Evolutionary conservation across 2,888 invertebrate species (phyloP), one percentile per base, ranked within the genome.

Genomic region (Emesis furor): DNA sequence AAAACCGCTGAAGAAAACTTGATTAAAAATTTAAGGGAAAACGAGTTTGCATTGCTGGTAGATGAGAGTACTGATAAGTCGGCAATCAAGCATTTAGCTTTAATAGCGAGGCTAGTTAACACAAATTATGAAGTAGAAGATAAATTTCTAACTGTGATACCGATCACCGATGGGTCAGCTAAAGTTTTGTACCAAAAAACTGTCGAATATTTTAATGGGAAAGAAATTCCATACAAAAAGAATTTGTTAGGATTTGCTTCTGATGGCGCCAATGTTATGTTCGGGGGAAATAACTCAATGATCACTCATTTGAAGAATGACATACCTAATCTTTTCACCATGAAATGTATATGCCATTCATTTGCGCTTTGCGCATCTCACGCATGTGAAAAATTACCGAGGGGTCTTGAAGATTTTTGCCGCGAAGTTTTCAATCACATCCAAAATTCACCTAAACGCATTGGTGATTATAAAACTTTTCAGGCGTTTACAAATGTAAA

Each of bases 121-220:
- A 30, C 65, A 78, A 71, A 88, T 86, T 88, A 80, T 67, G 42
- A 69, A 10, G 85, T 88, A 62, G 88, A 89, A 89, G 90, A 89
- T 73, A 88, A 71, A 74, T 91, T 90, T 87, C 86, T 87, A 46
- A 82, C 78, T 82, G 39, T 90, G 69, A 89, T 91, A 89, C 89
- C 89, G 55, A 80, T 89, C 8, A 42, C 42, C 68, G 79, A 75
- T 10, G 85, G 87, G 42, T 42, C 42, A 42, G 42, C 42, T 42
- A 42, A 42, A 42, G 42, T 42, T 42, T 42, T 73, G 85, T 83
- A 90, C 79, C 17, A 67, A 5, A 83, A 84, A 89, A 83, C 55
- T 4, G 55, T 79, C 7, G 75, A 85, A 75, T 81, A 81, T 81
- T 85, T 83, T 77, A 65, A 42, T 42, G 6, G 10, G 42, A 71